Base-by-base conservation (phyloP, 2,888 invertebrate species). In the Eudemis profundana region DNA sequence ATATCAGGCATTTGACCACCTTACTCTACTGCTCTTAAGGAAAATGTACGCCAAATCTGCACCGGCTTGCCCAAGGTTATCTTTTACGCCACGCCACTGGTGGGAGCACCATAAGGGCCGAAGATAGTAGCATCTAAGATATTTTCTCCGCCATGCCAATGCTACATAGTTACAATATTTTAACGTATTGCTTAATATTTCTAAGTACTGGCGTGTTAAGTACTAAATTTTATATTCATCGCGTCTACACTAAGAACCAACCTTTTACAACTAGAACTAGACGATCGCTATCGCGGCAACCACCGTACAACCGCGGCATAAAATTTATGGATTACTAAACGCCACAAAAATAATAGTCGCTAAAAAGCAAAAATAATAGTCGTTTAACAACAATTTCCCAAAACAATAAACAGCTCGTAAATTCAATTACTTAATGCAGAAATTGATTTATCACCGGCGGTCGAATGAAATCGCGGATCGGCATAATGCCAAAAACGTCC, bases 341-440 rank as follows among this genome's bases (percentile, higher is more conserved):
- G 12, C 10, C 14, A n/a, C 33, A 3, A 19, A 53, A 67, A 61
- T 4, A 56, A 69, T 69, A 69, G 69, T 61, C 62, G 68, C 69
- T 72, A 68, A 74, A 78, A 77, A 73, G 72, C 70, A 70, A 77
- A 78, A 81, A 83, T 78, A 84, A 84, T 85, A 82, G 86, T 76
- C 84, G 81, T 79, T 89, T 85, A 85, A 84, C 84, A 86, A 82
- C 86, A 83, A 88, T 89, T 84, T 86, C 81, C 83, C 78, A 76
- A 79, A 79, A 85, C 86, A 87, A 90, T 90, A 89, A 91, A 89
- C 89, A 87, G 86, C 76, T 81, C 84, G 84, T 89, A 88, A 87
- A 90, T 90, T 87, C 86, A 90, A 90, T 90, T 88, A 89, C 85
- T 87, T 87, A 87, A 90, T 89, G 87, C 86, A 87, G 85, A 87